Conservation (phyloP, 2,888 invertebrate genomes). For the Linnaemya vulpina region DNA sequence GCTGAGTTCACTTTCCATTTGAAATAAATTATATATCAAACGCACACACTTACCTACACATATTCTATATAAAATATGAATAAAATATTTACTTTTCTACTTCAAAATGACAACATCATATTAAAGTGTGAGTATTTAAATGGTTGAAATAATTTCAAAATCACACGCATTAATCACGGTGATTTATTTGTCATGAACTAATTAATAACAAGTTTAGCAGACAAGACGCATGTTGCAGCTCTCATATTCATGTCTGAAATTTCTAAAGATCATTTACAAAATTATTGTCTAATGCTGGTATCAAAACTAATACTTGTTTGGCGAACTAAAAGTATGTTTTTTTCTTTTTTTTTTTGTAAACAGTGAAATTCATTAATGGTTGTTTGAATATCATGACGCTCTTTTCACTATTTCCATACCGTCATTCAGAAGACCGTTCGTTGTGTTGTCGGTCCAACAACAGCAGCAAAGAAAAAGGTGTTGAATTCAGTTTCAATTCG, state of each 20-base stretch:
- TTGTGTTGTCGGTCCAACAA: background rate
- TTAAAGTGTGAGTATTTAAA: background rate
- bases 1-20: no score
- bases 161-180: background rate
- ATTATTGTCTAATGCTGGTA: background rate
- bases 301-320: slow-evolving; percentile 3
- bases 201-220: background rate
- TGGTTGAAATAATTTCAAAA: background rate
- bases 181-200: background rate
- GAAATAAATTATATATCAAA: no score
- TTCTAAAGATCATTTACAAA: background rate
- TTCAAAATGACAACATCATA: no score
- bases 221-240: background rate
- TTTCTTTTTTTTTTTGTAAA: background rate
- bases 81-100: no score
- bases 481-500: slow-evolving; percentile 32
- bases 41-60: no score
- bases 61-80: no score
- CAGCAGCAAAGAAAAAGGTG: background rate
- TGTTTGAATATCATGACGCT: background rate
- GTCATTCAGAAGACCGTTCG: background rate
- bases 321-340: background rate
- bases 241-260: background rate
- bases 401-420: background rate
- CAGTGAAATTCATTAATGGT: slow-evolving; percentile 39